Evolutionary conservation across 2,113 vertebrate genomes (phyloP).

Genomic region (Trematomus loennbergii): DNA sequence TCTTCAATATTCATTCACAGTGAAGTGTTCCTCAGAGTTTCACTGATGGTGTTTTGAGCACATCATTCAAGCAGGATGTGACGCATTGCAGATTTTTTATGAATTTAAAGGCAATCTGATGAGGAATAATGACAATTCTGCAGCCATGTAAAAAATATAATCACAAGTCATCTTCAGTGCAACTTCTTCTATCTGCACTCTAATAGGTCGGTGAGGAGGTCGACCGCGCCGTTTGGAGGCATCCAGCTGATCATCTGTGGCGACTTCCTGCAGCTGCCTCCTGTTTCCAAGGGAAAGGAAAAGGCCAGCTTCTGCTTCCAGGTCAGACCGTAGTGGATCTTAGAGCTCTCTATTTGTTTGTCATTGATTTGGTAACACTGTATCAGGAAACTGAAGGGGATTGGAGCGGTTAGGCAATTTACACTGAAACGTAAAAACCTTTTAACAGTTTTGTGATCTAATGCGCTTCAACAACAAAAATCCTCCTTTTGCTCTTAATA

Average conservation of each 20-base stretch:
- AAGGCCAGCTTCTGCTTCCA: conserved; percentile 93
- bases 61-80: neutral
- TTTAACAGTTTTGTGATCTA: neutral
- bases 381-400: neutral
- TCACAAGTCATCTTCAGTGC: neutral
- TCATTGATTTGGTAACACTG: neutral
- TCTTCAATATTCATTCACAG: neutral
- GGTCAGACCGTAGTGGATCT: conserved; percentile 76
- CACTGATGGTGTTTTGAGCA: neutral
- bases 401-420: neutral
- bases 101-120: neutral
- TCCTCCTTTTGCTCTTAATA: too few relatives aligned
- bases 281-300: conserved; percentile 89
- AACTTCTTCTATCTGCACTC: neutral
- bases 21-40: neutral
- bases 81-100: neutral
- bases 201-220: conserved; percentile 88
- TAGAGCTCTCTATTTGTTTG: neutral
- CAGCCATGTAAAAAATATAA: neutral
- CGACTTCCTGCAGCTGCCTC: conserved; percentile 97
- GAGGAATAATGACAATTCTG: too few relatives aligned
- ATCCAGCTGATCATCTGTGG: conserved; percentile 97
- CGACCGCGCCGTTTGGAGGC: conserved; percentile 93
- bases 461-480: too few relatives aligned
- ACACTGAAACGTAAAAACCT: neutral